Evolutionary conservation across 92 coral and sea anemone species (phyloP).

Genomic region (Epizoanthus fatuus): DNA sequence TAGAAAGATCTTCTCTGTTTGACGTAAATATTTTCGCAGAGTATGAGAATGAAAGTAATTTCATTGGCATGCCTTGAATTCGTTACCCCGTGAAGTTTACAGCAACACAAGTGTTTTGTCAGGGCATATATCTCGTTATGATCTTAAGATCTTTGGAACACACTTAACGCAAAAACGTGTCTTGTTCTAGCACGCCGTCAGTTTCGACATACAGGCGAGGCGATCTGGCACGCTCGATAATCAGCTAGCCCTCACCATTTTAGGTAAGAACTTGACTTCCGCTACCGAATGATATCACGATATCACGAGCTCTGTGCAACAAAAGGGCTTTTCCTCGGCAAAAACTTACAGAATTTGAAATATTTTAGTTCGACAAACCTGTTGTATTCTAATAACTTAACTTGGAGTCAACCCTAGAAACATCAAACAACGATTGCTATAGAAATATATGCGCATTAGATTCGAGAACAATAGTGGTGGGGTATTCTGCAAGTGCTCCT

Average conservation of each 20-base stretch:
- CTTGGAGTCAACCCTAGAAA: background rate
- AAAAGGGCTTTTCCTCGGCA: background rate
- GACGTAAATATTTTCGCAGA: background rate
- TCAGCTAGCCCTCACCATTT: background rate
- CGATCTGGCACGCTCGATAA: constrained; percentile 1
- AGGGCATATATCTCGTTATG: background rate
- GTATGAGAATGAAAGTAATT: background rate
- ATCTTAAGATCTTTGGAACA: background rate
- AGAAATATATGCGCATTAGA: no score
- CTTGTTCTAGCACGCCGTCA: no score
- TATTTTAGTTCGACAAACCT: no score
- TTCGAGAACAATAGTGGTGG: no score
- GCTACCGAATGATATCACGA: background rate
- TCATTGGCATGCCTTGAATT: background rate
- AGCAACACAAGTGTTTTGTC: background rate
- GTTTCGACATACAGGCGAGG: constrained; percentile 11
- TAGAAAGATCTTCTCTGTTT: background rate
- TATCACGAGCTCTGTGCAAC: background rate
- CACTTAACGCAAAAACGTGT: no score
- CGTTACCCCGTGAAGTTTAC: constrained; percentile 1
- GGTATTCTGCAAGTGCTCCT: no score
- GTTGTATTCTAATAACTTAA: no score
- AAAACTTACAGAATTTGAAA: no score
- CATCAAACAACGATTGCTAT: background rate
- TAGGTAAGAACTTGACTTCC: background rate